A percentile compares a stretch with the other conserved stretches of the same genome.
These are phyloP conservation scores for Phalacrocorax aristotelis DNA, from an alignment of 2,113 vertebrate genomes.

Conservation along the genomic window DNA sequence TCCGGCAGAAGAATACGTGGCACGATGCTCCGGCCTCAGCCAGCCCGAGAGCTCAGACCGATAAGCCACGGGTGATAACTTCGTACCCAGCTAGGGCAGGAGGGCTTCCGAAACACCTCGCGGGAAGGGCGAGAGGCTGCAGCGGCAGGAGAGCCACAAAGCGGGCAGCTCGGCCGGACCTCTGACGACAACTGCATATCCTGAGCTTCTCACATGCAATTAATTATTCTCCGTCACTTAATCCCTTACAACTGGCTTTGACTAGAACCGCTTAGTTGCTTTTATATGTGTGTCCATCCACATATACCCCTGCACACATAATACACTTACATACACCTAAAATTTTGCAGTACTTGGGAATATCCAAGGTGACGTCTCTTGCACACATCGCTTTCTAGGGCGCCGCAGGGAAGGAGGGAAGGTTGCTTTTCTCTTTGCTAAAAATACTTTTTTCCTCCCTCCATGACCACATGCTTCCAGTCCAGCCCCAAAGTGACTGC, in stretches of 20 bases:
- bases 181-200: rapidly evolving
- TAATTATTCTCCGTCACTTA: background rate
- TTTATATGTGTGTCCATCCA: background rate
- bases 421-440: background rate
- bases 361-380: background rate
- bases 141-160: background rate
- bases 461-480: background rate
- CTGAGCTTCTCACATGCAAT: background rate
- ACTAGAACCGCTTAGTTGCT: background rate
- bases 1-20: rapidly evolving
- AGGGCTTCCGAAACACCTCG: background rate
- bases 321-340: background rate
- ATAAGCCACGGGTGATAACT: rapidly evolving
- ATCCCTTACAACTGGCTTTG: background rate
- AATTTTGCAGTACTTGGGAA: background rate
- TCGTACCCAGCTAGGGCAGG: background rate
- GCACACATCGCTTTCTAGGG: background rate
- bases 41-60: background rate
- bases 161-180: no score
- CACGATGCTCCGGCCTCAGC: background rate
- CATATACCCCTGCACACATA: background rate
- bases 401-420: background rate
- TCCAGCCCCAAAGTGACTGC: background rate
- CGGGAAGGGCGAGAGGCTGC: background rate
- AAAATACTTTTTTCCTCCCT: constrained; percentile 17